Evolutionary conservation across 2,888 invertebrate genomes (phyloP).

Genomic region (Scotopteryx bipunctaria): DNA sequence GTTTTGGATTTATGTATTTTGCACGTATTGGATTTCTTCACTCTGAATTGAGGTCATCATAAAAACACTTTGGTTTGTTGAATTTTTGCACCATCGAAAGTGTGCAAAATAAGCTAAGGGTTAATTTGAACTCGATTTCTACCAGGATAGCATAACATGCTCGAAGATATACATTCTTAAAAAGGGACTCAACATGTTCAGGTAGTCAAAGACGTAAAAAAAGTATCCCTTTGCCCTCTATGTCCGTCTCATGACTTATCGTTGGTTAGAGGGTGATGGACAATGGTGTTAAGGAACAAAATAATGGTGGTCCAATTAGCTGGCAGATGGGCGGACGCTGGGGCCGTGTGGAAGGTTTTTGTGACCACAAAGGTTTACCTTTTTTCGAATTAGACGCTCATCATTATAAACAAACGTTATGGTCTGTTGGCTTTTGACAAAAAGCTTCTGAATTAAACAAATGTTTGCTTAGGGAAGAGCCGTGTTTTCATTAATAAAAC

Average conservation of each 20-base stretch:
- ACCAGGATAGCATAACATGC: conserved; percentile 57
- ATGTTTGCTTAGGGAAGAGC: no score
- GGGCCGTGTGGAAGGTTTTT: conserved; percentile 10
- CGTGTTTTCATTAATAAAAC: no score
- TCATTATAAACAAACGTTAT: background rate
- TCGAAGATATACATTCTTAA: background rate
- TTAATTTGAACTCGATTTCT: conserved; percentile 61
- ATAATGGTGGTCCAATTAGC: conserved; percentile 17
- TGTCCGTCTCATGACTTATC: conserved; percentile 30
- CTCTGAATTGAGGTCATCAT: no score
- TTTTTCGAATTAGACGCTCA: background rate
- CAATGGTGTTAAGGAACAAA: conserved; percentile 14
- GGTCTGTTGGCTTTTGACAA: background rate
- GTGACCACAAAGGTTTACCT: conserved; percentile 3
- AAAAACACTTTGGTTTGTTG: no score
- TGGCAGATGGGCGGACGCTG: conserved; percentile 23
- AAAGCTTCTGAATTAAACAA: no score
- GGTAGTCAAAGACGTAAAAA: conserved; percentile 43
- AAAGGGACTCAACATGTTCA: conserved; percentile 30
- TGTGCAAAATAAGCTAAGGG: conserved; percentile 46
- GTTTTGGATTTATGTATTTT: no score
- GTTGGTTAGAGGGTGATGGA: conserved; percentile 8
- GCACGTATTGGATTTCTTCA: no score
- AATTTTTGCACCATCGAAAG: background rate
- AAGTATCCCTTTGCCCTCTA: conserved; percentile 39